phyloP scores from a whole-genome alignment of 2,888 invertebrate genomes.

The Lagria hirta region DNA sequence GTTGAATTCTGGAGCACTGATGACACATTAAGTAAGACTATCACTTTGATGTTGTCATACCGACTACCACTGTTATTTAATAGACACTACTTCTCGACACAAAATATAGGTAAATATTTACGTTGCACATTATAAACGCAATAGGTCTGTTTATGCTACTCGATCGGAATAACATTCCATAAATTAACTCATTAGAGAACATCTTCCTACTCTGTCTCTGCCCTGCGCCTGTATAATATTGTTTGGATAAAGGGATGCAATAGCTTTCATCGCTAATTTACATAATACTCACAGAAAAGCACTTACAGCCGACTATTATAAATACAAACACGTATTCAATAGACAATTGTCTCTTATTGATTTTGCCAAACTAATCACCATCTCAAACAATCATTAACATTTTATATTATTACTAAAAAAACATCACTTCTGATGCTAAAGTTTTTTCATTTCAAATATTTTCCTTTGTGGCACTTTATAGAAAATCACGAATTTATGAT shows the following conservation, averaged over 20 bases:
- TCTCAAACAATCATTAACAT: slow-evolving; percentile 24
- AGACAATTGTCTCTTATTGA: slow-evolving; percentile 39
- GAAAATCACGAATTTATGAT: slow-evolving; percentile 34
- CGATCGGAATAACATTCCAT: slow-evolving; percentile 53
- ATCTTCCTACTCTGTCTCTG: slow-evolving; percentile 43
- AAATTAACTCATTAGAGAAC: slow-evolving; percentile 54
- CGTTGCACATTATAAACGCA: slow-evolving; percentile 49
- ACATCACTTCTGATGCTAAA: no score
- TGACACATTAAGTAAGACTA: slow-evolving; percentile 46
- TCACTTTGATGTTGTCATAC: slow-evolving; percentile 46
- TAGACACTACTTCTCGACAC: slow-evolving; percentile 28
- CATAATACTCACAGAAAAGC: slow-evolving; percentile 49
- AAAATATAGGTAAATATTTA: slow-evolving; percentile 52
- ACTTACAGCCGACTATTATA: slow-evolving; percentile 48
- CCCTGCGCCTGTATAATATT: slow-evolving; percentile 47
- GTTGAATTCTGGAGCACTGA: slow-evolving; percentile 38
- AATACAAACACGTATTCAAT: slow-evolving; percentile 45
- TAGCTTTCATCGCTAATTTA: slow-evolving; percentile 49
- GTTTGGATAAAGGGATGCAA: slow-evolving; percentile 51
- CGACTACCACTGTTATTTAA: no score
- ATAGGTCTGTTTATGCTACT: slow-evolving; percentile 46
- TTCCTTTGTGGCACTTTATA: no score
- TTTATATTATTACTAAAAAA: no score
- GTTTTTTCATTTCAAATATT: no score
- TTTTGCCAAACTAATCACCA: slow-evolving; percentile 38